Evolutionary conservation across 2,888 invertebrate genomes (phyloP).

Genomic region (Cheilosia vulpina): DNA sequence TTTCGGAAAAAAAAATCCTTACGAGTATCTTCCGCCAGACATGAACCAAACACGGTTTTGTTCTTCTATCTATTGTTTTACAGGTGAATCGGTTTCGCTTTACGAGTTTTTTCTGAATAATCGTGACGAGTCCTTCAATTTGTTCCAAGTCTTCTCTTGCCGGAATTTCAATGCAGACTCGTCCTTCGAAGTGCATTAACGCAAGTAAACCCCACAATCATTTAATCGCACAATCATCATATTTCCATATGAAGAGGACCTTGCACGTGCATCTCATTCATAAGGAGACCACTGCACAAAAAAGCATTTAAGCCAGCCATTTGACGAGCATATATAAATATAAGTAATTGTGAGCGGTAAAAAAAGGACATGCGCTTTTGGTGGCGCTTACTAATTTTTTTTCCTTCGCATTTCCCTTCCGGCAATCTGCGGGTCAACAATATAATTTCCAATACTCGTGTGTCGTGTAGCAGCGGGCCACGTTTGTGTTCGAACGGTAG

Average conservation of each 20-base stretch:
- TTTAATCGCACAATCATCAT: constrained; percentile 54
- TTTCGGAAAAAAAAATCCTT: constrained; percentile 6
- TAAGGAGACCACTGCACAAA: neutral
- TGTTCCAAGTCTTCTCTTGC: constrained; percentile 38
- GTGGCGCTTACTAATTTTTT: constrained; percentile 9
- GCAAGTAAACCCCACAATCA: constrained; percentile 25
- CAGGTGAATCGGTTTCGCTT: constrained; percentile 14
- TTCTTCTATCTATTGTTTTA: neutral
- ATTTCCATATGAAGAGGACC: constrained; percentile 43
- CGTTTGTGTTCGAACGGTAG: constrained; percentile 37
- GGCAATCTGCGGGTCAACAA: constrained; percentile 40
- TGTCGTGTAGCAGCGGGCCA: constrained; percentile 41
- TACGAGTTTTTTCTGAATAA: constrained; percentile 14
- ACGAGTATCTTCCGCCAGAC: neutral
- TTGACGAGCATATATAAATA: constrained; percentile 18
- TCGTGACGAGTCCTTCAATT: constrained; percentile 52
- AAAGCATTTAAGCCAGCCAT: neutral
- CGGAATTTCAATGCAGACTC: constrained; percentile 10
- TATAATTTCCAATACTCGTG: constrained; percentile 38
- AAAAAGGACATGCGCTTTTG: constrained; percentile 71
- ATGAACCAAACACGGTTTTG: neutral
- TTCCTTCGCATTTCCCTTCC: constrained; percentile 35
- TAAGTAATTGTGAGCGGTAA: constrained; percentile 31
- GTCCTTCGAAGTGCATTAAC: constrained; percentile 46
- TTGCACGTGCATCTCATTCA: constrained; percentile 10